A percentile compares a stretch with the other conserved stretches of the same genome.
Evolutionary conservation across 2,797 vertebrate genomes (phyloP).

Genomic region (Phaenicophaeus curvirostris): DNA sequence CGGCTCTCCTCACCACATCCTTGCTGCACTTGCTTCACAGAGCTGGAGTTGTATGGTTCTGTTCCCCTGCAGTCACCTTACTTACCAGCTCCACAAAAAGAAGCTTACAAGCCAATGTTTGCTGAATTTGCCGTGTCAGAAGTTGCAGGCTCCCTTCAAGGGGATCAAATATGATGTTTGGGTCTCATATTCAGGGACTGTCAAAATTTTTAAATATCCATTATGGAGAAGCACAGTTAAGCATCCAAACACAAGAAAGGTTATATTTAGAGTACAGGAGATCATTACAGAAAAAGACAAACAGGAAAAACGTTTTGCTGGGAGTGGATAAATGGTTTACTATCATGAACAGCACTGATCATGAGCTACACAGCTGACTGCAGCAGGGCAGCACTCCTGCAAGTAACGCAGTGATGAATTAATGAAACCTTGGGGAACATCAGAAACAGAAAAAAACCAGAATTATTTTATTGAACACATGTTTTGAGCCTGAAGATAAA

Average conservation of each 20-base stretch:
- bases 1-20: fast-evolving
- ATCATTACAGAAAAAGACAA: neutral
- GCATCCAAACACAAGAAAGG: neutral
- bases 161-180: neutral
- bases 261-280: neutral
- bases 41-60: neutral
- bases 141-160: neutral
- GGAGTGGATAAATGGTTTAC: neutral
- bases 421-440: neutral
- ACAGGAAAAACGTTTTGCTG: neutral
- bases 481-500: neutral
- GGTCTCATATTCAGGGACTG: neutral
- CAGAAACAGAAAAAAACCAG: neutral
- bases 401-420: neutral
- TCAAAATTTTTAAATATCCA: neutral
- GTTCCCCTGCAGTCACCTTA: neutral
- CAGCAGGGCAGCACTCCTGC: neutral
- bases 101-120: neutral
- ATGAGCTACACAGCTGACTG: neutral
- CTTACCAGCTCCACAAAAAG: neutral
- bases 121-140: neutral
- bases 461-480: neutral
- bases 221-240: neutral
- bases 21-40: neutral
- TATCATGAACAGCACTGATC: neutral